Evolutionary conservation across 1,140 invertebrate species (phyloP).

Genomic region (Drosophila novamexicana): DNA sequence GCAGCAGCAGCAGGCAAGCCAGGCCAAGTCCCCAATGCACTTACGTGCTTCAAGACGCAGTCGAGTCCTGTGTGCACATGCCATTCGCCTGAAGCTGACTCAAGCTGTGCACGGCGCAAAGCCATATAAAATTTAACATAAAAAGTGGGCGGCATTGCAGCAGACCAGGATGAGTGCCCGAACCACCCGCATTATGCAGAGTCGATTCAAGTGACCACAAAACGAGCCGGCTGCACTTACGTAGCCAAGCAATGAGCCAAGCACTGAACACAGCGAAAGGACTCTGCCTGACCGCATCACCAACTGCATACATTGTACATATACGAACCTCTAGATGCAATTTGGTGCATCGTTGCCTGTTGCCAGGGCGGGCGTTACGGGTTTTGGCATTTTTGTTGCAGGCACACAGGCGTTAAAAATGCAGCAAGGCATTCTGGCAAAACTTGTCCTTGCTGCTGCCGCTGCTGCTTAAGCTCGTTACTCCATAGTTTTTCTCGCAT

Average conservation of each 20-base stretch:
- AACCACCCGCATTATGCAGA: conserved; percentile 45
- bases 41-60: conserved; percentile 43
- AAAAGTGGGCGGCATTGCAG: conserved; percentile 4
- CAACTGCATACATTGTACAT: conserved; percentile 29
- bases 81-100: conserved; percentile 5
- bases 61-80: conserved; percentile 18
- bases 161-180: neutral
- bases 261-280: conserved; percentile 22
- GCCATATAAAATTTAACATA: conserved; percentile 53
- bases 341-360: conserved; percentile 16
- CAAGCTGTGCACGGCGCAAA: conserved; percentile 9
- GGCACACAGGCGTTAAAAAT: conserved; percentile 48
- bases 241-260: conserved; percentile 27
- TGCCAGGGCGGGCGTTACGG: neutral
- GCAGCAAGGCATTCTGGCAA: conserved; percentile 52
- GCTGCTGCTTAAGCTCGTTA: conserved; percentile 30
- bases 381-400: conserved; percentile 20
- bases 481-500: conserved; percentile 33
- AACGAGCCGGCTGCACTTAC: conserved; percentile 42
- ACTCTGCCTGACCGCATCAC: conserved; percentile 38
- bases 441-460: conserved; percentile 25
- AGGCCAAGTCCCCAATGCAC: conserved; percentile 61
- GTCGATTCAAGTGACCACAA: conserved; percentile 61
- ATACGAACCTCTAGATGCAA: conserved; percentile 19
- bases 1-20: conserved; percentile 9